These are phyloP conservation scores for Rhinolophus sinicus DNA, from an alignment of 2,113 vertebrate genomes.

Conservation along the genomic window DNA sequence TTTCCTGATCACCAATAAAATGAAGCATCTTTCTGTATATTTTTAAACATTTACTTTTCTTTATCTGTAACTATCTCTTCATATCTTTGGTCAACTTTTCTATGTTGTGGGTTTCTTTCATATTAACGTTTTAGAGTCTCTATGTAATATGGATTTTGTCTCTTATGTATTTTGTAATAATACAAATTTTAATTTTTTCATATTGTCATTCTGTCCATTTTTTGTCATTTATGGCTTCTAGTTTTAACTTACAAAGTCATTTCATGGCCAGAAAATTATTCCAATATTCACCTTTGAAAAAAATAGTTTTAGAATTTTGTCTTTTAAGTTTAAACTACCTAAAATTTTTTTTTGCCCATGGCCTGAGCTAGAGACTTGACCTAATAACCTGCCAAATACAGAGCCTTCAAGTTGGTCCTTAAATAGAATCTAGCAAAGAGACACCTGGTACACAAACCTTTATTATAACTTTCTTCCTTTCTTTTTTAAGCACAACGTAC, in stretches of 20 bases:
- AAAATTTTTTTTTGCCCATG: neutral
- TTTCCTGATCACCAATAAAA: neutral
- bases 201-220: neutral
- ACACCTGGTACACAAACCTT: neutral
- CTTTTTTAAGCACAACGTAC: neutral
- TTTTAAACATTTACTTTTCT: neutral
- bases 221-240: slow-evolving; percentile 17
- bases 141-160: neutral
- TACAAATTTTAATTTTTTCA: neutral
- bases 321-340: neutral
- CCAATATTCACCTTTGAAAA: neutral
- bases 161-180: neutral
- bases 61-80: neutral
- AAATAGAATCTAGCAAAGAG: neutral
- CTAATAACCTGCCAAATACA: neutral
- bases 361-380: neutral
- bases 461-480: neutral
- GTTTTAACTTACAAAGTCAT: neutral
- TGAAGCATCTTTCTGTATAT: neutral
- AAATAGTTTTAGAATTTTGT: neutral
- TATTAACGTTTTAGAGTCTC: neutral
- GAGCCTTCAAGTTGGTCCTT: neutral
- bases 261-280: neutral
- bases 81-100: neutral
- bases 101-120: neutral